Evolutionary conservation across 23 tunicate genomes (phyloP), one percentile per base, ranked within the genome.

Genomic region (Diplosoma virens): DNA sequence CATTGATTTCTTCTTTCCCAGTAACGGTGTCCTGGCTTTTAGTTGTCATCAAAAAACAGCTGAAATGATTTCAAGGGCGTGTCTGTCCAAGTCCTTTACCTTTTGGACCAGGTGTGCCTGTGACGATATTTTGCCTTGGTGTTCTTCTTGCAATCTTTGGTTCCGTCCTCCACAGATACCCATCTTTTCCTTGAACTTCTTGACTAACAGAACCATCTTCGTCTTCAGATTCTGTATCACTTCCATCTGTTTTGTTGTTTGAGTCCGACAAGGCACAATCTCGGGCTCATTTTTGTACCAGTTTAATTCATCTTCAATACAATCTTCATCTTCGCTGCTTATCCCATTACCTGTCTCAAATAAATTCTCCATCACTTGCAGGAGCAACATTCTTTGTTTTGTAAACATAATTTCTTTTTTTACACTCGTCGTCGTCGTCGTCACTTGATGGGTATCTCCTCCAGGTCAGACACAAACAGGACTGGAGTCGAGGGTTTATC

Each of bases 61-160:
- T 61, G n/a, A 29, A 61, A 61, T 61, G 69, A 61, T 61, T 61
- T 61, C 35, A 61, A 29, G 69, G 69, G 34, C 35, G 35, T 61
- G 35, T 61, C 9, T 61, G 69, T 14, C 35, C 69, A 61, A 28
- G 69, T 26, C 69, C 35, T 27, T 4, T 29, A 29, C 35, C 34
- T n/a, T 61, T 61, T 61, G 35, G 35, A 61, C 69, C 69, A 5
- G 69, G 69, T 26, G 35, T 29, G 35, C 69, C 35, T 61, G 69
- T 61, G 17, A 61, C 69, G 35, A 61, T 61, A 61, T 61, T 61
- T 61, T 29, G 69, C 69, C 69, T 61, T 61, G 69, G 69, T 26
- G 69, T 61, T 61, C 69, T 61, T 61, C 35, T 61, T 9, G 69
- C 35, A 29, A 5, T 61, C 34, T 27, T 61, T 27, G 69, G 69